phyloP scores from a whole-genome alignment of 2,113 vertebrate species.

The Salvelinus sp. region DNA sequence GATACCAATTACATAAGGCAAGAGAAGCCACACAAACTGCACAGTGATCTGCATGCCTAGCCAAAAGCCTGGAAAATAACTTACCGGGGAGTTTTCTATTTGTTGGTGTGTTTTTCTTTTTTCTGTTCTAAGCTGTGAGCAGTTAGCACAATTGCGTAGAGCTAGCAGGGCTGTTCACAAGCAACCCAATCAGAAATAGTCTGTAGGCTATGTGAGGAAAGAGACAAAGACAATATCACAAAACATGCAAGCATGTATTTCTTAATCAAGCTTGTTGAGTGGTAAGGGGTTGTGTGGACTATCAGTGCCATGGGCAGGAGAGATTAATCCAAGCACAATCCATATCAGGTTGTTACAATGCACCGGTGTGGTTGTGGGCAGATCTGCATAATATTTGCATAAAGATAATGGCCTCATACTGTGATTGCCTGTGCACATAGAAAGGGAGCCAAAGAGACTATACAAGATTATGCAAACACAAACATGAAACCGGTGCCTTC shows the following conservation, averaged over 20 bases:
- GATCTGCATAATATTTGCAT: background rate
- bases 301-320: background rate
- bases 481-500: background rate
- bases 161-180: slow-evolving; percentile 15
- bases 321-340: background rate
- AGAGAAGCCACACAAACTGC: too few species aligned
- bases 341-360: background rate
- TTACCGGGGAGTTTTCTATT: too few species aligned
- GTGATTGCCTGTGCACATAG: background rate
- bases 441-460: background rate
- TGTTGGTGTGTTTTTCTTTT: too few species aligned
- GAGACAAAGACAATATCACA: too few species aligned
- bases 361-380: background rate
- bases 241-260: too few species aligned
- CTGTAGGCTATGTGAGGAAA: too few species aligned
- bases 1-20: slow-evolving; percentile 44
- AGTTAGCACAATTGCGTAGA: slow-evolving; percentile 22
- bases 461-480: too few species aligned
- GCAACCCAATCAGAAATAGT: background rate
- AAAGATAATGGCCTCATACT: background rate
- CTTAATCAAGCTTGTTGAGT: too few species aligned
- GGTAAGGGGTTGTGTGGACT: background rate
- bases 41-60: too few species aligned
- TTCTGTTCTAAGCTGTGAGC: background rate
- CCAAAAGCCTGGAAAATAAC: too few species aligned